Base-by-base conservation (phyloP, 1,140 invertebrate genomes). In the Euwallacea similis region DNA sequence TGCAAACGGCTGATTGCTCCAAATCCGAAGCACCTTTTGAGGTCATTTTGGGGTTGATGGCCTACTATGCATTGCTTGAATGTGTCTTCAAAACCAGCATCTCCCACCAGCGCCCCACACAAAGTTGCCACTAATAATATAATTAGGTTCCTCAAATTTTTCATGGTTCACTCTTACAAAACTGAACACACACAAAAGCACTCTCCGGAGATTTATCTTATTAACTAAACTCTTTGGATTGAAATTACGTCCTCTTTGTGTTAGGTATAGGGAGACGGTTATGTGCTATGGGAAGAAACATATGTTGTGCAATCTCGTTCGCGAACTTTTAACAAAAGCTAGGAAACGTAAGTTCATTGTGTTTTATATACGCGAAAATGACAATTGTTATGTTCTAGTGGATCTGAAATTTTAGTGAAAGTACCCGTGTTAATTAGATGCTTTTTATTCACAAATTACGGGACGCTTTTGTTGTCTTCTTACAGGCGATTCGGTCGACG, bases 1-100 rank as follows among this genome's bases (percentile, higher is more conserved):
- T 88, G 88, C 1, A 92, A 78, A 70, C 86, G 85, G 66, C 85
- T 86, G 16, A 92, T 73, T 21, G 89, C 82, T n/a, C 89, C 89
- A 7, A 88, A 86, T 9, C 90, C 90, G 50, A 90, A 81, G 79
- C 90, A 92, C 69, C 88, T 80, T 8, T 84, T 83, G 3, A 86
- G 71, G 72, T 77, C 73, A 68, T 79, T 81, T 64, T 80, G 77
- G 15, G 81, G 76, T 71, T 83, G 79, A 53, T 71, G 63, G 0
- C 81, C 79, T 72, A 82, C 82, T n/a, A 86, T 74, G 77, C 86
- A 87, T 71, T 86, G 77, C 72, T 85, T 85, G 41, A 86, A 79
- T 6, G 71, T 74, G 16, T 76, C 76, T 58, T 55, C 71, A 4
- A 76, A 55, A 11, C 68, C 62, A 42, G 74, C 67, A 9, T 64